Conservation (phyloP, 2,888 invertebrate species). For the Stratiomys singularior region DNA sequence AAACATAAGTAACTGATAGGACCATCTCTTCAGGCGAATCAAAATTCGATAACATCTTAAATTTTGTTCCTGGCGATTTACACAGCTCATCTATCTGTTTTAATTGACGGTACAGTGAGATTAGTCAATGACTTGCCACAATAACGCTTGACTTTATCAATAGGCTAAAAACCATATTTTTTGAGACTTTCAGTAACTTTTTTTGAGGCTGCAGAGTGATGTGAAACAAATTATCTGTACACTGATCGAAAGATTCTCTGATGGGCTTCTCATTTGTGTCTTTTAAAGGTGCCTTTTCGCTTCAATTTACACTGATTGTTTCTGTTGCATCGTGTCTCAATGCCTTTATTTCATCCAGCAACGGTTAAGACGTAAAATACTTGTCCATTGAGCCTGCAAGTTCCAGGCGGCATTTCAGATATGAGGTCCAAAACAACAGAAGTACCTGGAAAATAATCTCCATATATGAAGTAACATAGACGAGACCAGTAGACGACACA, state of each 20-base stretch:
- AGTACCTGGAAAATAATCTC: slow-evolving; percentile 19
- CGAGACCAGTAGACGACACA: too few relatives aligned
- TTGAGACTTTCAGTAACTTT: background rate
- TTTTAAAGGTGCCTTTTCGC: background rate
- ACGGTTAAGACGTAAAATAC: background rate
- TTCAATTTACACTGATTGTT: background rate
- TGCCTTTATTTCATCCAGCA: background rate
- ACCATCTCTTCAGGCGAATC: slow-evolving; percentile 17
- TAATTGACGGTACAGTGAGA: background rate
- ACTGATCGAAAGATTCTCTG: background rate
- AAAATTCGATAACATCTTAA: slow-evolving; percentile 15
- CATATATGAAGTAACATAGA: slow-evolving; percentile 16
- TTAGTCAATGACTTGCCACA: background rate
- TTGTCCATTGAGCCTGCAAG: background rate
- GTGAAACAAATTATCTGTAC: background rate
- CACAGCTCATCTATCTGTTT: slow-evolving; percentile 5
- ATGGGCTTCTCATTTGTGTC: background rate
- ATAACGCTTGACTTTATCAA: background rate
- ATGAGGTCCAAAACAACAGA: background rate
- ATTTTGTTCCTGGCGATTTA: slow-evolving; percentile 4
- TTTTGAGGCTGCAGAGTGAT: background rate
- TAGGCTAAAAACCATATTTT: slow-evolving; percentile 12
- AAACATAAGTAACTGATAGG: background rate
- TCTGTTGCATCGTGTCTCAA: background rate
- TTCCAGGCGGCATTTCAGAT: background rate